Evolutionary conservation across 2,113 vertebrate species (phyloP).

Genomic region (Vimba vimba): DNA sequence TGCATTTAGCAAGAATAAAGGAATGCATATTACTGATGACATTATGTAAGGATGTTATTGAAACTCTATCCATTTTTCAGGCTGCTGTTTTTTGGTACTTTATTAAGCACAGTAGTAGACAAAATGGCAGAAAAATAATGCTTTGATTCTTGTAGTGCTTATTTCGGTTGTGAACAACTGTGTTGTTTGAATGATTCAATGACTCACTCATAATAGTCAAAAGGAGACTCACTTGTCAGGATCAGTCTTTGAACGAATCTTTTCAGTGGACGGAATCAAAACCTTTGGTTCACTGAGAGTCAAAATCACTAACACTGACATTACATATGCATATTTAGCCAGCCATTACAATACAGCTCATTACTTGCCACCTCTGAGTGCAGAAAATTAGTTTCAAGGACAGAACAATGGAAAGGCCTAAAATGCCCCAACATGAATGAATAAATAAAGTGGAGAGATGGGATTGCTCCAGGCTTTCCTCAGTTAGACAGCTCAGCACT

Average conservation of each 20-base stretch:
- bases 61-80: no score
- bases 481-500: slow-evolving; percentile 8
- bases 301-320: neutral
- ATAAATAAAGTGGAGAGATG: neutral
- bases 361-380: neutral
- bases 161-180: neutral
- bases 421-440: neutral
- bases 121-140: neutral
- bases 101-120: neutral
- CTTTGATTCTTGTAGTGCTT: neutral
- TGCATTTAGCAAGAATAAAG: neutral
- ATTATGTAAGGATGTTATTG: no score
- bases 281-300: neutral
- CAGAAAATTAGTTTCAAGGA: slow-evolving; percentile 28
- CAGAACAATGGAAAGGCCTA: neutral
- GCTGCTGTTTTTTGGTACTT: neutral
- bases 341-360: neutral
- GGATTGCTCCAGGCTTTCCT: slow-evolving; percentile 21
- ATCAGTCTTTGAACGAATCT: neutral
- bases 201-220: neutral
- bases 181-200: neutral
- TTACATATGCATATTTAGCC: neutral
- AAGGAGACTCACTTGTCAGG: neutral
- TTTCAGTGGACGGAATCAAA: neutral
- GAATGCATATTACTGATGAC: no score